Conservation (phyloP, 2,113 vertebrate species). For the Gopherus evgoodei region DNA sequence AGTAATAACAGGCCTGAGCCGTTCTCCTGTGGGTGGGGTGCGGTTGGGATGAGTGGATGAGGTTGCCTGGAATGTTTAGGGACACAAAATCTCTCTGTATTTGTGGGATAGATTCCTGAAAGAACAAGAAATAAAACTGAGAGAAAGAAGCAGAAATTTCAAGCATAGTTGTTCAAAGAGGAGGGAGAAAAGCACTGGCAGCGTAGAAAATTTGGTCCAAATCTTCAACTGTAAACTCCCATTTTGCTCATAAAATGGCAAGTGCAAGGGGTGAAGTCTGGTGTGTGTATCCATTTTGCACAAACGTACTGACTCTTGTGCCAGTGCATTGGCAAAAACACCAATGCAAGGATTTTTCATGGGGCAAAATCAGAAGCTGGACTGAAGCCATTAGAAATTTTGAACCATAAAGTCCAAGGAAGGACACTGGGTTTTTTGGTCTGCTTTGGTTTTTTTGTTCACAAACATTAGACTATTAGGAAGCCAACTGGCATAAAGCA, state of each 20-base stretch:
- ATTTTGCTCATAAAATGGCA: not conserved
- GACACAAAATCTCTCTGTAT: conserved; percentile 17
- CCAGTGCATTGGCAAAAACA: not conserved
- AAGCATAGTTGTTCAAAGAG: not conserved
- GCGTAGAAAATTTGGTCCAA: not conserved
- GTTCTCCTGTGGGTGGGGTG: not conserved
- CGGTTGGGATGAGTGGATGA: not conserved
- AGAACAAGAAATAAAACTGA: not conserved
- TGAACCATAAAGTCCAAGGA: not conserved
- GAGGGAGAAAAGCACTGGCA: not conserved
- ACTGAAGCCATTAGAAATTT: not conserved
- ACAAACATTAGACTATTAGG: not conserved
- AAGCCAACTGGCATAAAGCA: not conserved
- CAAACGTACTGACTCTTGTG: not conserved
- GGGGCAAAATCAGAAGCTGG: not conserved
- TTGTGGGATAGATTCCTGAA: not conserved
- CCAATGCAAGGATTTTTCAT: not conserved
- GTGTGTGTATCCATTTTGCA: not conserved
- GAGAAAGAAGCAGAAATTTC: not conserved
- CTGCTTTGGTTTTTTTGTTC: not conserved
- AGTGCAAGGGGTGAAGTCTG: not conserved
- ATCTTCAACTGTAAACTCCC: not conserved
- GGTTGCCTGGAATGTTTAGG: not conserved
- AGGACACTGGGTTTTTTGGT: not conserved
- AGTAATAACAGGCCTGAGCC: conserved; percentile 11